phyloP scores from a whole-genome alignment of 2,113 vertebrate genomes.

The Zosterops hypoxanthus region DNA sequence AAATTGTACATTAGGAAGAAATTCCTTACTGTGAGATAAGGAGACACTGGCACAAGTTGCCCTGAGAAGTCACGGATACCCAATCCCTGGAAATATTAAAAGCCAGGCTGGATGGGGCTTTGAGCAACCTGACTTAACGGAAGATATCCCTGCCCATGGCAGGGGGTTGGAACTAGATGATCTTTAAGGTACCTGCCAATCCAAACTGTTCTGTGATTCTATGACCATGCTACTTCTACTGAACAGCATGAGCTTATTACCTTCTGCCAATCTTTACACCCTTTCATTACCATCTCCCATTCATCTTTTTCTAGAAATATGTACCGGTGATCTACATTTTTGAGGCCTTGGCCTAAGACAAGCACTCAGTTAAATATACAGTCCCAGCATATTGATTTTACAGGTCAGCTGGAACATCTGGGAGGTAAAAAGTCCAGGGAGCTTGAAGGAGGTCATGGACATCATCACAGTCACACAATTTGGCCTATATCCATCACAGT shows the following conservation, averaged over 20 bases:
- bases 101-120: background rate
- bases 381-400: conserved; percentile 14
- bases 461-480: conserved; percentile 23
- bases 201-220: background rate
- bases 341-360: background rate
- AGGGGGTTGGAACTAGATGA: background rate
- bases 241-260: background rate
- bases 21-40: background rate
- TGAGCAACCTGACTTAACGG: background rate
- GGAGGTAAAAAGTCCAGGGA: conserved; percentile 49
- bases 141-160: background rate
- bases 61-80: background rate
- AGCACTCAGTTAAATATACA: conserved; percentile 1
- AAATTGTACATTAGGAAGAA: background rate
- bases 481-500: conserved; percentile 40
- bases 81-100: background rate
- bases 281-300: background rate
- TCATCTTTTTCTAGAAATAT: background rate
- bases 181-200: background rate
- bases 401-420: conserved; percentile 34
- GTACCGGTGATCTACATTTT: background rate
- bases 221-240: background rate
- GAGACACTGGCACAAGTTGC: background rate
- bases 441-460: conserved; percentile 11
- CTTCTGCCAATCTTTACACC: background rate